A percentile compares a stretch with the other conserved stretches of the same genome.
Evolutionary conservation across 2,797 vertebrate genomes (phyloP).

Genomic region (Trichosurus vulpecula): DNA sequence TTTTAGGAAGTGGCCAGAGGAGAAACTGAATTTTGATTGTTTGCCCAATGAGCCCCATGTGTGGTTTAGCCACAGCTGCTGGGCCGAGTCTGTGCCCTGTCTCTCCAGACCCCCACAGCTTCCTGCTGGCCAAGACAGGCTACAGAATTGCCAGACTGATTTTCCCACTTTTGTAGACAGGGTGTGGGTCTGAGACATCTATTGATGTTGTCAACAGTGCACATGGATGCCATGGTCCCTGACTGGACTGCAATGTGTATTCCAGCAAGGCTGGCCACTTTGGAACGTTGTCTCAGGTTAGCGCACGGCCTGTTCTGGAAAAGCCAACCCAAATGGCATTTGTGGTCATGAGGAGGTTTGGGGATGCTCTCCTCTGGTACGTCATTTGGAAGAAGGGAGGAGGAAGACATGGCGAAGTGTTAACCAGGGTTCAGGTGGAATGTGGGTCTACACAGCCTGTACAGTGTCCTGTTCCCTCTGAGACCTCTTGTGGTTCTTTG

Average conservation of each 20-base stretch:
- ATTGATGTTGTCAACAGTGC: background rate
- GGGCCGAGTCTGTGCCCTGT: background rate
- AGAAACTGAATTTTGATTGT: background rate
- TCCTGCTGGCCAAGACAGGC: background rate
- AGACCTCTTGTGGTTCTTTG: background rate
- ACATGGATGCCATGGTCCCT: background rate
- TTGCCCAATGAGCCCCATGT: conserved; percentile 1
- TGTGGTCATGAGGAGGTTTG: background rate
- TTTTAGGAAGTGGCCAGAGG: conserved; percentile 12
- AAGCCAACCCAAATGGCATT: background rate
- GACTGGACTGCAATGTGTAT: background rate
- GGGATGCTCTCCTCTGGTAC: background rate
- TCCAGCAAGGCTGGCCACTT: background rate
- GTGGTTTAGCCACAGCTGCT: background rate
- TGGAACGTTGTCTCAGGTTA: background rate
- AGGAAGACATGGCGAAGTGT: background rate
- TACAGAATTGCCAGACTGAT: background rate
- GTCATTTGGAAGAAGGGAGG: background rate
- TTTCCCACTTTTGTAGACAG: background rate
- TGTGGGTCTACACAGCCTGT: background rate
- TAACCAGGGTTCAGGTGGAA: background rate
- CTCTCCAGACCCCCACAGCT: background rate
- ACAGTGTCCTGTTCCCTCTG: background rate
- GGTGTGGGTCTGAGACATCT: background rate
- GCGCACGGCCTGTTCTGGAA: background rate